Base-by-base conservation (phyloP, 2,888 invertebrate species). In the Cepaea hortensis region DNA sequence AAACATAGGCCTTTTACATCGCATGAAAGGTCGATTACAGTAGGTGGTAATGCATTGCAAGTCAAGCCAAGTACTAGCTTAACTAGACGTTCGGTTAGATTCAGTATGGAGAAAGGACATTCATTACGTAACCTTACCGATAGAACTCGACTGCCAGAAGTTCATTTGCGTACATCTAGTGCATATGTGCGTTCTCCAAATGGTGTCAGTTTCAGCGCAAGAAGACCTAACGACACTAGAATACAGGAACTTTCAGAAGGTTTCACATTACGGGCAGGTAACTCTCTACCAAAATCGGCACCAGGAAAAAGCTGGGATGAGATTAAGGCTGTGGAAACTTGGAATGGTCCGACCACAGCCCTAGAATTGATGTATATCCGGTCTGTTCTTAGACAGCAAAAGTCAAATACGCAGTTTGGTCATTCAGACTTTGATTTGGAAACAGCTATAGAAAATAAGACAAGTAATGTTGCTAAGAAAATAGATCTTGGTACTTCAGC, bases 201-300 rank as follows among this genome's bases (percentile, higher is more conserved):
- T 0, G 79, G 81, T 13, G 65, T 83, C 15, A 83, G 76, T n/a
- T 73, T 85, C 15, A 83, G 72, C 68, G 2, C 83, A 15, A 3
- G 4, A 65, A 81, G 73, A 15, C 55, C 75, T 15, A n/a, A 11
- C 4, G 61, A 73, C 79, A 50, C 7, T 20, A 46, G 18, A 3
- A 65, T 50, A 2, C 9, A n/a, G 6, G 65, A 20, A 13, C 55
- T 80, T 11, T 68, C 84, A 13, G 70, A 35, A 11, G 72, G 61
- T 9, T 79, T 77, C 35, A 68, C 79, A 11, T 23, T 84, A 23
- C 73, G 68, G 9, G 72, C 81, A 20, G 81, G 50, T 55, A 72
- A 75, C 0, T 65, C 87, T 2, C 46, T 83, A 11, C 84, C 68
- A 6, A 48, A 76, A n/a, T 75, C 77, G 23, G 68, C 55, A 55